Base-by-base conservation (phyloP, 2,888 invertebrate genomes). In the Camponotus fellah region DNA sequence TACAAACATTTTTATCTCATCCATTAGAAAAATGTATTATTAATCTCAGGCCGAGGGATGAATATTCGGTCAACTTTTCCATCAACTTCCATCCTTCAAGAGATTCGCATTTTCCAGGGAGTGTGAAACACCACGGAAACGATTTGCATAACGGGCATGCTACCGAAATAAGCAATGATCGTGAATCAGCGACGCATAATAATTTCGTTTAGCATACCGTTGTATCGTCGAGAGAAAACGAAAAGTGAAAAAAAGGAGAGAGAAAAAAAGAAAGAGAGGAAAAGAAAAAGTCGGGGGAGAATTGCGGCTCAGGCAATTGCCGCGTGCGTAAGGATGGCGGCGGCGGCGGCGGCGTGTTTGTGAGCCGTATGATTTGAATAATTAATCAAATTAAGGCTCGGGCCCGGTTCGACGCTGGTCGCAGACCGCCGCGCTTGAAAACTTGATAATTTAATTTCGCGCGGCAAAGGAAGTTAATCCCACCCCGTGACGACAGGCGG, bases 371-470 rank as follows among this genome's bases (percentile, higher is more conserved):
- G 86, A 91, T 91, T 90, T 88, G 84, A 91, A 88, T 92, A 91
- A 91, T 84, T 87, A 90, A 91, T 89, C 85, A 86, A 86, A 90
- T 91, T 85, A 91, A 85, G 86, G 86, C 84, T 82, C 83, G 49
- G 53, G 79, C 34, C 66, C 56, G 72, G 37, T 81, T 76, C 81
- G 77, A 79, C 64, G 79, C 60, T 83, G 81, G 72, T 87, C 82
- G 85, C 79, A 84, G 84, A 77, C 72, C 65, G 68, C 64, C 49
- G 34, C 37, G 53, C 68, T 76, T 83, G 83, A 86, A 92, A 91
- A 91, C 89, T 91, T 92, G 89, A 88, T 91, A 91, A 92, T 91
- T 92, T 87, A 85, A 92, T 91, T 91, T 92, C 86, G 69, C 83
- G 64, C 84, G 84, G 92, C 88, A 89, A 91, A 90, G 90, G 88